phyloP scores from a whole-genome alignment of 2,888 invertebrate genomes.

The Lycaena phlaeas region DNA sequence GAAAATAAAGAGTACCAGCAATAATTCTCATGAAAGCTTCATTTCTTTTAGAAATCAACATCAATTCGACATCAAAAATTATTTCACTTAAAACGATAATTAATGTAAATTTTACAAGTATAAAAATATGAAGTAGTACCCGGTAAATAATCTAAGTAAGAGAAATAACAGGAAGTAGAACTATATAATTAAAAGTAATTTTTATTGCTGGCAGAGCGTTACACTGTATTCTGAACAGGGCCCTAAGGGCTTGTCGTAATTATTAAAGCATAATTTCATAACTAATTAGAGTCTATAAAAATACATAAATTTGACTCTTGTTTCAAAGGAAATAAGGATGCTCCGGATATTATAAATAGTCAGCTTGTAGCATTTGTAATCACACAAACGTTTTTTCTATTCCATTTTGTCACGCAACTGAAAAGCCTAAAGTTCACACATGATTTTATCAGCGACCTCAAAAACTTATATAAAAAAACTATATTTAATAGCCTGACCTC shows the following conservation, averaged over 20 bases:
- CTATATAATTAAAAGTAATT: slow-evolving; percentile 9
- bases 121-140: background rate
- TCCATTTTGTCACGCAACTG: background rate
- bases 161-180: slow-evolving; percentile 3
- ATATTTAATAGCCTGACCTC: no score
- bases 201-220: slow-evolving; percentile 7
- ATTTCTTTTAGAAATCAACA: no score
- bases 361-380: slow-evolving; percentile 10
- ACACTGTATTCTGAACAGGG: slow-evolving; percentile 4
- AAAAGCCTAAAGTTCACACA: slow-evolving; percentile 4
- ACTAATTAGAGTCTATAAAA: slow-evolving; percentile 4
- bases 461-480: background rate
- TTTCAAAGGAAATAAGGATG: background rate
- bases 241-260: slow-evolving; percentile 8
- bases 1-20: no score
- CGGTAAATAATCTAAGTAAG: slow-evolving; percentile 1
- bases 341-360: background rate
- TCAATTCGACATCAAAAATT: no score
- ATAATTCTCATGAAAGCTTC: no score
- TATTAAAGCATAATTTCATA: slow-evolving; percentile 4
- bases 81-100: no score
- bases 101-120: slow-evolving; percentile 1
- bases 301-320: background rate
- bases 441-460: slow-evolving; percentile 3
- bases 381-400: background rate